Evolutionary conservation across 2,797 vertebrate species (phyloP).

Genomic region (Oreochromis grahami): DNA sequence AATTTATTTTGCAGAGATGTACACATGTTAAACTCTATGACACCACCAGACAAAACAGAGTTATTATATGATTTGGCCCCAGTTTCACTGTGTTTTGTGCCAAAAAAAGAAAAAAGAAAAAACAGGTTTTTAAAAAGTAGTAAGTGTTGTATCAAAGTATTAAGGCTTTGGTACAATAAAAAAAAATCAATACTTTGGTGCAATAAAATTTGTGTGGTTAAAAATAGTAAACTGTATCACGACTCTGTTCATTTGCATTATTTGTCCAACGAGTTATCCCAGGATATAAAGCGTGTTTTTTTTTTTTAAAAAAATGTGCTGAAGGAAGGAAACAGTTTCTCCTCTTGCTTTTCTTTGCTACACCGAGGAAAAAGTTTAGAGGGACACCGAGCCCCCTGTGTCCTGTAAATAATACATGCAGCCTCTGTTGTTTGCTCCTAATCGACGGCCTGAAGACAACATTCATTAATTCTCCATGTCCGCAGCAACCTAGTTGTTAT

Average conservation of each 20-base stretch:
- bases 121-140: background rate
- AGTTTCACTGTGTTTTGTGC: background rate
- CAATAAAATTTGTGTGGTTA: background rate
- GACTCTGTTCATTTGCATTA: background rate
- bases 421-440: background rate
- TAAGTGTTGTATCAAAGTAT: background rate
- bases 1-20: background rate
- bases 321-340: background rate
- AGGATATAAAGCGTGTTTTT: rapidly evolving
- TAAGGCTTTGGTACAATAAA: background rate
- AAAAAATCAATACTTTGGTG: background rate
- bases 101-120: background rate
- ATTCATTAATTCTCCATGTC: background rate
- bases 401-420: conserved; percentile 3
- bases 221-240: rapidly evolving
- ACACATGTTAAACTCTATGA: background rate
- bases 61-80: background rate
- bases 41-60: rapidly evolving
- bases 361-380: background rate
- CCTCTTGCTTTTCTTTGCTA: background rate
- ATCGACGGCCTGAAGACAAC: background rate
- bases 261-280: background rate
- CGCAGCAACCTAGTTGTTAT: background rate
- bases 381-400: background rate
- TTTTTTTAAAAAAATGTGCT: background rate